Percentiles rank a stretch among this genome's conserved stretches.
Evolutionary conservation across 35 echinoderm and acorn worm species (phyloP).

Genomic region (Heliocidaris tuberculata): DNA sequence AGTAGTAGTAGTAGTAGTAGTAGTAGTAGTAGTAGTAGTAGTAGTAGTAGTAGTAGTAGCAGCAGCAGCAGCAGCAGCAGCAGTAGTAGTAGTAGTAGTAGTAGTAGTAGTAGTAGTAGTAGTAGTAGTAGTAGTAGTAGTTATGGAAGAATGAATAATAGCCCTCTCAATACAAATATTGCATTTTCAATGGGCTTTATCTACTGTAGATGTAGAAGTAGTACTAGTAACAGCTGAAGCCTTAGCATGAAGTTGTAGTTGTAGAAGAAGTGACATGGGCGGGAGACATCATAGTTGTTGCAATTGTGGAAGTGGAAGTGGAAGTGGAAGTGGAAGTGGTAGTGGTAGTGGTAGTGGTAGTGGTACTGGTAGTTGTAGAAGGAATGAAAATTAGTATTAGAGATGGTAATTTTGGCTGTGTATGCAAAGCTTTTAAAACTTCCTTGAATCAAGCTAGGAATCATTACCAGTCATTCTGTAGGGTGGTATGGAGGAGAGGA

Average conservation of each 20-base stretch:
- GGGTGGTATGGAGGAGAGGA: background rate
- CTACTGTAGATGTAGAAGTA: background rate
- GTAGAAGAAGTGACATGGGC: too few relatives aligned
- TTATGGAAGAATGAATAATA: background rate
- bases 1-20: background rate
- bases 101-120: background rate
- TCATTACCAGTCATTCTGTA: background rate
- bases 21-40: background rate
- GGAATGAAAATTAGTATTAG: too few relatives aligned
- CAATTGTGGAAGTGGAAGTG: background rate
- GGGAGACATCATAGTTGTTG: too few relatives aligned
- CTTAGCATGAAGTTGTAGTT: too few relatives aligned
- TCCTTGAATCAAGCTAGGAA: background rate
- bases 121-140: background rate
- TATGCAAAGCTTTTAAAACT: background rate
- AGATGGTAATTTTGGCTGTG: background rate
- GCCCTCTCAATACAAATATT: background rate
- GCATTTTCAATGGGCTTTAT: background rate
- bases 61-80: background rate
- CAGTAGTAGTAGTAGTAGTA: background rate
- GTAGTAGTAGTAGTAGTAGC: background rate
- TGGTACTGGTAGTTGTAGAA: background rate
- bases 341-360: background rate
- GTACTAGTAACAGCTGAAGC: background rate
- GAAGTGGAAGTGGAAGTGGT: background rate